These are phyloP conservation scores for Schrankia costaestrigalis DNA, from an alignment of 2,888 invertebrate species.

Conservation along the genomic window DNA sequence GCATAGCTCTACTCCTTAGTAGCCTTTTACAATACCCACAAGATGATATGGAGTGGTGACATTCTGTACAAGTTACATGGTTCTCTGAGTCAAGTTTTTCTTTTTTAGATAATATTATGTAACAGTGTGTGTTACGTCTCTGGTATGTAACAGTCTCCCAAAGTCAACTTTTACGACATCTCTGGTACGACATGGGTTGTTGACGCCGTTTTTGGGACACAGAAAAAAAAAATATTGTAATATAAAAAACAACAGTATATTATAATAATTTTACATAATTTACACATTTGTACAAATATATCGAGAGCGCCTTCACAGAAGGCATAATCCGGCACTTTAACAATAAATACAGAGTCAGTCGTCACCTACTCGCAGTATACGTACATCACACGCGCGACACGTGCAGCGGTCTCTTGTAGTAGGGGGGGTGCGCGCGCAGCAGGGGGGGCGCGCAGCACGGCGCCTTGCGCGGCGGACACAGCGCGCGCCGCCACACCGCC, in stretches of 20 bases:
- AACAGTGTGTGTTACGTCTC: too few relatives aligned
- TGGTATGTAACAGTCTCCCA: too few relatives aligned
- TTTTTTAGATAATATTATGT: too few relatives aligned
- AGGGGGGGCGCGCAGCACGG: conserved; percentile 62
- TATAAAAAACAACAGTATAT: conserved; percentile 72
- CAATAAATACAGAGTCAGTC: conserved; percentile 24
- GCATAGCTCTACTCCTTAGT: too few relatives aligned
- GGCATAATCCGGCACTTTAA: conserved; percentile 53
- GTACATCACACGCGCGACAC: conserved; percentile 64
- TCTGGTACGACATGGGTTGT: too few relatives aligned
- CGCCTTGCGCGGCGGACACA: conserved; percentile 71
- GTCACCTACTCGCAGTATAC: conserved; percentile 11
- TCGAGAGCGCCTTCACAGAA: conserved; percentile 76
- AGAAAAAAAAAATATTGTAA: conserved; percentile 38
- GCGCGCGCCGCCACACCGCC: conserved; percentile 82
- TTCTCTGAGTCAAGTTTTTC: too few relatives aligned
- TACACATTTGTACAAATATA: conserved; percentile 60
- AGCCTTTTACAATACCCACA: too few relatives aligned
- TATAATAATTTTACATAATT: conserved; percentile 64
- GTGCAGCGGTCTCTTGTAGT: conserved; percentile 68
- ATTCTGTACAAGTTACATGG: too few relatives aligned
- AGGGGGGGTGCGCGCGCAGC: conserved; percentile 57
- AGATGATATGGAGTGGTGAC: too few relatives aligned
- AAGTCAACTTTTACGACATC: too few relatives aligned
- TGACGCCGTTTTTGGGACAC: too few relatives aligned